A percentile compares a stretch with the other conserved stretches of the same genome.
phyloP scores from a whole-genome alignment of 2,888 invertebrate genomes.

The Orthosia gracilis region DNA sequence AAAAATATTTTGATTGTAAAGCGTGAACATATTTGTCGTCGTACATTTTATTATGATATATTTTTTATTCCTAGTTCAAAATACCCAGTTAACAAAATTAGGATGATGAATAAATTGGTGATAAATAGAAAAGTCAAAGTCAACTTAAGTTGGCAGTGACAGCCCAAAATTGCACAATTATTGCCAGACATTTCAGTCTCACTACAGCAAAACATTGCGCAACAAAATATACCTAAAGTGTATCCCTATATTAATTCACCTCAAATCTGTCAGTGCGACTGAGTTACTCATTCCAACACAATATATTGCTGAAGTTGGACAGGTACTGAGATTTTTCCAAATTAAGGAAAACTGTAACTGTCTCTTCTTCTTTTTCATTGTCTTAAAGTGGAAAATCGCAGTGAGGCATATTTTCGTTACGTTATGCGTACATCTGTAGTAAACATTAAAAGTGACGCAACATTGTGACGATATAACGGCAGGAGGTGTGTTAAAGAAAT shows the following conservation, averaged over 20 bases:
- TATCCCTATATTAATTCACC: background rate
- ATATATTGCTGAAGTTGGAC: background rate
- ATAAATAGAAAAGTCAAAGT: background rate
- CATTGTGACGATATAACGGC: constrained; percentile 15
- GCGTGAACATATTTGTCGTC: no score
- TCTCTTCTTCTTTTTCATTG: no score
- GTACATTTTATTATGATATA: background rate
- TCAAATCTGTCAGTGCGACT: background rate
- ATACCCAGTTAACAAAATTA: background rate
- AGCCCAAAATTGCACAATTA: background rate
- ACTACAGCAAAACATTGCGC: background rate
- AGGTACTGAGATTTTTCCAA: background rate
- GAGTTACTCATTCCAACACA: background rate
- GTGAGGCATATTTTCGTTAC: background rate
- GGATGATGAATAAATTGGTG: background rate
- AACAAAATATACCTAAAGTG: background rate
- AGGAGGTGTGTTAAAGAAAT: background rate
- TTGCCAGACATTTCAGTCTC: background rate
- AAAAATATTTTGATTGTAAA: no score
- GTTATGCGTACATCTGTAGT: background rate
- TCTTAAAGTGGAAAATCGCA: background rate
- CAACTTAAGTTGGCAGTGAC: no score
- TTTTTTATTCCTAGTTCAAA: background rate
- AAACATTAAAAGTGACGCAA: constrained; percentile 28
- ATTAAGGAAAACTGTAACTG: background rate